Evolutionary conservation across 1,140 invertebrate species (phyloP).

Genomic region (Vanessa tameamea): DNA sequence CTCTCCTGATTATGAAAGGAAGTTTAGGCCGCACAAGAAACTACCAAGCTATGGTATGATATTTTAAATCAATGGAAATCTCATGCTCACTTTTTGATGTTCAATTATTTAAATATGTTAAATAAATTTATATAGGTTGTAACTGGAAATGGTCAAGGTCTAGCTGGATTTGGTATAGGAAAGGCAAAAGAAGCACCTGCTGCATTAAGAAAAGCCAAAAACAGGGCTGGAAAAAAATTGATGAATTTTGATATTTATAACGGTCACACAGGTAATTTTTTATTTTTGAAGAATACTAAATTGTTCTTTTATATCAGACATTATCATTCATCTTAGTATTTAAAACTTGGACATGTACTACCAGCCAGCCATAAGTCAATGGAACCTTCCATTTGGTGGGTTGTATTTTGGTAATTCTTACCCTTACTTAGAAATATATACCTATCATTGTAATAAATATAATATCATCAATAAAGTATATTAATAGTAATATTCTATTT

Average conservation of each 20-base stretch:
- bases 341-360: too few relatives aligned
- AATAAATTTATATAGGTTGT: slow-evolving; percentile 80
- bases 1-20: slow-evolving; percentile 91
- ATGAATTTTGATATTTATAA: slow-evolving; percentile 91
- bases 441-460: background rate
- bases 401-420: too few relatives aligned
- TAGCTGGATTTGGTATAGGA: slow-evolving; percentile 90
- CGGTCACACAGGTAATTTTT: slow-evolving; percentile 87
- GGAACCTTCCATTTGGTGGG: too few relatives aligned
- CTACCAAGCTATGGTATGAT: slow-evolving; percentile 81
- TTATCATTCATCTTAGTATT: too few relatives aligned
- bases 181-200: slow-evolving; percentile 85
- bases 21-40: slow-evolving; percentile 88
- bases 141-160: slow-evolving; percentile 94
- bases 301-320: background rate
- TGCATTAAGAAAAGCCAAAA: slow-evolving; percentile 89
- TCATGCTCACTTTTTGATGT: background rate
- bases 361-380: too few relatives aligned
- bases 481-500: slow-evolving; percentile 51
- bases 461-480: background rate
- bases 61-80: background rate
- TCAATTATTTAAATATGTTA: background rate
- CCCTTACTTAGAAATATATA: too few relatives aligned
- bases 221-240: slow-evolving; percentile 92
- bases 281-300: background rate